phyloP scores from a whole-genome alignment of 1,140 invertebrate species.

The Penaeus indicus region DNA sequence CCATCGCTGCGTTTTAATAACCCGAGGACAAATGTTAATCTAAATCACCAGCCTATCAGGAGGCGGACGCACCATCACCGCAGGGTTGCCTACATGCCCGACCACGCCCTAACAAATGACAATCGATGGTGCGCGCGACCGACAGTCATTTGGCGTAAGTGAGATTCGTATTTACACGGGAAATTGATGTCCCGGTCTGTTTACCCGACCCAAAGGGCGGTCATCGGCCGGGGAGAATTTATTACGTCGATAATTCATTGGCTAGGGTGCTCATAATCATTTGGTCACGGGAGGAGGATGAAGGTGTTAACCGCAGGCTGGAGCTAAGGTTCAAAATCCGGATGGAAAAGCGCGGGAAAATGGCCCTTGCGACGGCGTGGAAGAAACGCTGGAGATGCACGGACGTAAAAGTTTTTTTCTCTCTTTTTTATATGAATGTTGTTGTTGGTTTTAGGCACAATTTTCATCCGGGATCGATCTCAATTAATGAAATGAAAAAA shows the following conservation, averaged over 20 bases:
- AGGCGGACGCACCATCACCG: neutral
- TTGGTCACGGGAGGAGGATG: neutral
- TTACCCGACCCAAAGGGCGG: constrained; percentile 39
- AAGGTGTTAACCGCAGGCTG: neutral
- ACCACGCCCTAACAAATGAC: constrained; percentile 49
- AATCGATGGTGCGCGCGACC: constrained; percentile 38
- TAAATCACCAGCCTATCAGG: constrained; percentile 35
- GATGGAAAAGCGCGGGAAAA: neutral
- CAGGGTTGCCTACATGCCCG: constrained; percentile 29
- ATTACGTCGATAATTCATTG: constrained; percentile 47
- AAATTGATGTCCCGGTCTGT: constrained; percentile 49
- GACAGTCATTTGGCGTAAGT: constrained; percentile 51
- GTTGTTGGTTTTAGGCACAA: no score
- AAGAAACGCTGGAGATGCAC: no score
- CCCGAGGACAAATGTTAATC: neutral
- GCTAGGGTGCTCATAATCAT: constrained; percentile 46
- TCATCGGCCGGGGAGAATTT: constrained; percentile 43
- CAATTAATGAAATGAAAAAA: no score
- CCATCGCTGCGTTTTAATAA: neutral
- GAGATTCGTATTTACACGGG: constrained; percentile 51
- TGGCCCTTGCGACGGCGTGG: neutral
- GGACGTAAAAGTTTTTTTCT: neutral
- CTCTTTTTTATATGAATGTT: no score
- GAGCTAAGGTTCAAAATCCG: neutral
- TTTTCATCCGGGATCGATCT: no score